Conservation (phyloP, 2,113 vertebrate genomes). For the Hippopotamus amphibius region DNA sequence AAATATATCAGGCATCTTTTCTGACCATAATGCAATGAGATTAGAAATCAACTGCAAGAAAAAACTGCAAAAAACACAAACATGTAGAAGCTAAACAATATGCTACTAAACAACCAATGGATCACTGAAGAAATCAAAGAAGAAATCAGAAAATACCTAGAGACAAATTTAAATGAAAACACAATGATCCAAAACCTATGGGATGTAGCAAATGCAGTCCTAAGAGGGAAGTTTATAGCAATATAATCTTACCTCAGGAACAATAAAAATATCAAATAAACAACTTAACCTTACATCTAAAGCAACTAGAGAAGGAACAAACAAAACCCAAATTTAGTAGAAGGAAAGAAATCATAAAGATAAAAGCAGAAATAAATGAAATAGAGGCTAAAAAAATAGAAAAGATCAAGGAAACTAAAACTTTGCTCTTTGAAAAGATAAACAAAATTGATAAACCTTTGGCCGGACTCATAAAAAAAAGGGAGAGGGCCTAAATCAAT, state of each 20-base stretch:
- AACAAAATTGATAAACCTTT: background rate
- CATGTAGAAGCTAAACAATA: background rate
- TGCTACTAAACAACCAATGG: background rate
- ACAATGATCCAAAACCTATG: background rate
- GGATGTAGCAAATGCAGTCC: background rate
- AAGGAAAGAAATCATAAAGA: too few relatives aligned
- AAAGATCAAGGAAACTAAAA: background rate
- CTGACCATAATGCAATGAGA: background rate
- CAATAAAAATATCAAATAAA: background rate
- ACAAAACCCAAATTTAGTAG: background rate
- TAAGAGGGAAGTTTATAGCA: background rate
- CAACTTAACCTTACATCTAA: background rate
- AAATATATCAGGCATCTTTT: background rate
- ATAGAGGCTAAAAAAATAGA: background rate
- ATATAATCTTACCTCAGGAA: background rate
- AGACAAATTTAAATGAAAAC: background rate
- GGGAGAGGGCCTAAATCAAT: background rate
- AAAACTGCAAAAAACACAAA: background rate
- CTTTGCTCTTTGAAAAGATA: background rate
- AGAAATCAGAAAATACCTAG: background rate
- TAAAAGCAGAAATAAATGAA: background rate
- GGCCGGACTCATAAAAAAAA: background rate
- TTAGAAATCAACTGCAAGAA: background rate
- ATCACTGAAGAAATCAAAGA: background rate
- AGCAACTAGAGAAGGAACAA: background rate